Conservation (phyloP, 1,140 invertebrate genomes). For the Muscidifurax raptorellus region DNA sequence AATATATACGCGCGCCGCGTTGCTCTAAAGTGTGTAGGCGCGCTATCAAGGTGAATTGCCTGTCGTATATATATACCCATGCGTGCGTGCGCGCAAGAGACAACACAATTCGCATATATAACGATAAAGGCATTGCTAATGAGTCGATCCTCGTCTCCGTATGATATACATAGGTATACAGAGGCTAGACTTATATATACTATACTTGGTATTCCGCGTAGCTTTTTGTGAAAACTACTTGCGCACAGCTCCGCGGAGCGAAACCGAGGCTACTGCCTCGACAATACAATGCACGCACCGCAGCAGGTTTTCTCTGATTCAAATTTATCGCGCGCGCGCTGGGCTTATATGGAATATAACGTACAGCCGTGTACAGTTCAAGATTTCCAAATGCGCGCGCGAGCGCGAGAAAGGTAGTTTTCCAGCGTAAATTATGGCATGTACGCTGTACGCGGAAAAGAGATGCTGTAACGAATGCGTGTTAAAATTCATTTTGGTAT, state of each 20-base stretch:
- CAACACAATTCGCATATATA: neutral
- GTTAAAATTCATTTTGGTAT: neutral
- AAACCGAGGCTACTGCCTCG: neutral
- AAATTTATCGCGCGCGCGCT: neutral
- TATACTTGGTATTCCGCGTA: neutral
- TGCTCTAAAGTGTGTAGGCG: neutral
- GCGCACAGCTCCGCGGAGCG: neutral
- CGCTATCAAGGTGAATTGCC: conserved; percentile 31
- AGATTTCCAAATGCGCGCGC: neutral
- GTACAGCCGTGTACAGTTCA: neutral
- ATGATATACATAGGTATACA: too few relatives aligned
- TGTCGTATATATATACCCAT: neutral
- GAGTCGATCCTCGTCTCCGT: conserved; percentile 5
- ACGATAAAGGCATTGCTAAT: conserved; percentile 26
- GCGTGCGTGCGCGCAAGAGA: neutral
- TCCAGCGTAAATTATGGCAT: neutral
- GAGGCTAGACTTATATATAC: too few relatives aligned
- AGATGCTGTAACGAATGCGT: neutral
- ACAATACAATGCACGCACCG: neutral
- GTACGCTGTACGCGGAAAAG: neutral
- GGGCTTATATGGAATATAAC: neutral
- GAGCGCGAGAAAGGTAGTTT: neutral
- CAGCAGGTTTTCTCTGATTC: neutral
- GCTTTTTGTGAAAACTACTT: conserved; percentile 17
- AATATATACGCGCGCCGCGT: neutral